Evolutionary conservation across 1,140 invertebrate species (phyloP).

Genomic region (Bombus soroeensis): DNA sequence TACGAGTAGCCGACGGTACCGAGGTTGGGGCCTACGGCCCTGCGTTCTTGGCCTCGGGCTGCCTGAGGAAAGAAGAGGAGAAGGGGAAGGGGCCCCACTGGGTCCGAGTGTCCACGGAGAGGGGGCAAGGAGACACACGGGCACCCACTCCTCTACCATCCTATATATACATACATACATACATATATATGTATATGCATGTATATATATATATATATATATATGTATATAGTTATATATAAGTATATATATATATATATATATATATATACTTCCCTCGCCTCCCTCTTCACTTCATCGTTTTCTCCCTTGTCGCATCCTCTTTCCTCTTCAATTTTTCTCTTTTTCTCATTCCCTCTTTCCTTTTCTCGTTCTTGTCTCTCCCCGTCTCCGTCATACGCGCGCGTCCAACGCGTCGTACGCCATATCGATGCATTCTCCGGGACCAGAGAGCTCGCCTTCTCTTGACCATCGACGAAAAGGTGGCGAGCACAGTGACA

Average conservation of each 20-base stretch:
- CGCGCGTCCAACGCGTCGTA: not conserved
- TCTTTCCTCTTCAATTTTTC: not conserved
- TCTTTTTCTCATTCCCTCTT: not conserved
- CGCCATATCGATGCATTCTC: constrained; percentile 43
- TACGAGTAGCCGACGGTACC: constrained; percentile 53
- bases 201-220: rapidly evolving
- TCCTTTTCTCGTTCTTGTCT: not conserved
- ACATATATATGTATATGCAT: rapidly evolving
- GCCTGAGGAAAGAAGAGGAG: constrained; percentile 7
- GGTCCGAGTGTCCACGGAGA: constrained; percentile 37
- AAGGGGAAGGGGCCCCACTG: constrained; percentile 49
- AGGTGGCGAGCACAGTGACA: constrained; percentile 44
- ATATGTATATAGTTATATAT: rapidly evolving
- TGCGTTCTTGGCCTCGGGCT: constrained; percentile 72
- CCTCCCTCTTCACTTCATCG: constrained; percentile 5
- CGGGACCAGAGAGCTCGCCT: not conserved
- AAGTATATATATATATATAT: not conserved
- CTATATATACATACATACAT: not conserved
- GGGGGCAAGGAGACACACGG: constrained; percentile 61
- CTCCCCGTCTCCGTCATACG: not conserved
- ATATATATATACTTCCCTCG: not conserved
- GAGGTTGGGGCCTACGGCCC: constrained; percentile 67
- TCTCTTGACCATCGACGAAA: constrained; percentile 34
- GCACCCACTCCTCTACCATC: constrained; percentile 63
- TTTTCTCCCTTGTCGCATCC: not conserved